Conservation (phyloP, 2,113 vertebrate genomes). For the Leucopsar rothschildi region DNA sequence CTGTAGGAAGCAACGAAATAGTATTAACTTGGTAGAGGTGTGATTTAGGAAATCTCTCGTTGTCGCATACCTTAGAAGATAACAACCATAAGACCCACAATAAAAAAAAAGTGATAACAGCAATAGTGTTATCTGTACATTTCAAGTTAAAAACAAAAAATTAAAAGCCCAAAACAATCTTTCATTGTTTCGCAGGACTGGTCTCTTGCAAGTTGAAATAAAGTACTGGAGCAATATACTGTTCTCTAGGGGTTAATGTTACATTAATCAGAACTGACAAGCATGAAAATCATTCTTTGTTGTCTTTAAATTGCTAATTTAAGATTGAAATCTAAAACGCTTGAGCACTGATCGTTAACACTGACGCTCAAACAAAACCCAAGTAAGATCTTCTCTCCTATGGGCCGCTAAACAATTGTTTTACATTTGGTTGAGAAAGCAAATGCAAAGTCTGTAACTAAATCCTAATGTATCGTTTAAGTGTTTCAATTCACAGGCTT, state of each 20-base stretch:
- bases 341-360: conserved; percentile 54
- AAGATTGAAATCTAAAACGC: conserved; percentile 69
- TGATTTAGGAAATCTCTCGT: background rate
- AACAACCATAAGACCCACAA: background rate
- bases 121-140: background rate
- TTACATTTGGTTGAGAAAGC: conserved; percentile 62
- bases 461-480: conserved; percentile 52
- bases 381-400: conserved; percentile 40
- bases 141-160: background rate
- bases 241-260: conserved; percentile 51
- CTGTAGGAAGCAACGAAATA: background rate
- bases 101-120: background rate
- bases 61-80: background rate
- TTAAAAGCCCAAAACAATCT: background rate
- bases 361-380: conserved; percentile 44
- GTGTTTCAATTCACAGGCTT: conserved; percentile 33
- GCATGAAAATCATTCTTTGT: conserved; percentile 66
- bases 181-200: conserved; percentile 17
- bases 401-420: conserved; percentile 39
- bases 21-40: background rate
- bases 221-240: conserved; percentile 33
- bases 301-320: conserved; percentile 69
- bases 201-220: conserved; percentile 23
- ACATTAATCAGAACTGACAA: conserved; percentile 68
- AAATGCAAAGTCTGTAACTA: conserved; percentile 63